A percentile compares a stretch with the other conserved stretches of the same genome.
phyloP scores from a whole-genome alignment of 2,797 vertebrate genomes.

The Typhlichthys eigenmanni region DNA sequence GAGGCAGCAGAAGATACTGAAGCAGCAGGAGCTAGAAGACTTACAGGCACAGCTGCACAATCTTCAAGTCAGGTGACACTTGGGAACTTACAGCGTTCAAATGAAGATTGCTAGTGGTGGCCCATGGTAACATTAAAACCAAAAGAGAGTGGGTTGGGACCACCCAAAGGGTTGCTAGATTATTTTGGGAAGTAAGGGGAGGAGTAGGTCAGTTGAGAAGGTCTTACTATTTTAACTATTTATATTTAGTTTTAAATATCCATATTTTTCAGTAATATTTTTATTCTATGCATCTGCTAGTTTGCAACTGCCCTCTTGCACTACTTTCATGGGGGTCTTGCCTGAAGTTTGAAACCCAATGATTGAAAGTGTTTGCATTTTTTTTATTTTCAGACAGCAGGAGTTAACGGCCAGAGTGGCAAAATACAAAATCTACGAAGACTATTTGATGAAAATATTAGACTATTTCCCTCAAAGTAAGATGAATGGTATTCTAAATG shows the following conservation, averaged over 20 bases:
- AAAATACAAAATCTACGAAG: slow-evolving; percentile 76
- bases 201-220: no score
- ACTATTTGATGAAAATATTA: slow-evolving; percentile 77
- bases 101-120: not conserved
- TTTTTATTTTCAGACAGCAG: slow-evolving; percentile 65
- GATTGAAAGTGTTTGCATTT: no score
- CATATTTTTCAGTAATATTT: no score
- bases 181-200: no score
- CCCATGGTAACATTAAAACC: no score
- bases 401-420: slow-evolving; percentile 66
- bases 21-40: slow-evolving; percentile 67
- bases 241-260: not conserved
- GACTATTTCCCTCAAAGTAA: slow-evolving; percentile 75
- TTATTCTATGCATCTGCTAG: no score
- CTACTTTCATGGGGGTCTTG: no score
- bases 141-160: no score
- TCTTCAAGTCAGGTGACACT: slow-evolving; percentile 63
- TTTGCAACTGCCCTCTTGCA: no score
- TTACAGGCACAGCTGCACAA: slow-evolving; percentile 65
- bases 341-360: no score
- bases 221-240: not conserved
- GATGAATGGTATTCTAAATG: slow-evolving; percentile 12
- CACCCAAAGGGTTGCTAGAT: no score
- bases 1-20: slow-evolving; percentile 62
- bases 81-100: not conserved